A percentile compares a stretch with the other conserved stretches of the same genome.
Conservation (phyloP, 2,888 invertebrate species). For the Digitonthophagus gazella region DNA sequence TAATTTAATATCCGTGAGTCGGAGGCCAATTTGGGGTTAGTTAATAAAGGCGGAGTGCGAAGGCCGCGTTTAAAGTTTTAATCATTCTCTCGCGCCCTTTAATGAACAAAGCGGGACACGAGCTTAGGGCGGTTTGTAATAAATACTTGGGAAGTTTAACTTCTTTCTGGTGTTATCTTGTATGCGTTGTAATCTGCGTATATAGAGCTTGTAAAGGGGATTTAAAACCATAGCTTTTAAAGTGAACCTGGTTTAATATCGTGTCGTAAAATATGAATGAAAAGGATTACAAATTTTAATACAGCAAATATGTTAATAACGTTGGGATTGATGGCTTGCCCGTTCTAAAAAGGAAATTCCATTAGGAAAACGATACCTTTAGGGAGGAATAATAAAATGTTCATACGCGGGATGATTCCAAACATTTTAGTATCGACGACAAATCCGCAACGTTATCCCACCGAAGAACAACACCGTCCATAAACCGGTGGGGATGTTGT, state of each 20-base stretch:
- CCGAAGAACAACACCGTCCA: neutral
- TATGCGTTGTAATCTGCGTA: too few species aligned
- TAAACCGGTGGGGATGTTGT: neutral
- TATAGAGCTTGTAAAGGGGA: too few species aligned
- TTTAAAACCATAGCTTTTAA: too few species aligned
- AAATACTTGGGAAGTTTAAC: neutral
- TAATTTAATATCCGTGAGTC: neutral
- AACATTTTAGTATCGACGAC: neutral
- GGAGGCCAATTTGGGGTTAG: neutral
- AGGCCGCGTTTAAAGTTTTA: neutral
- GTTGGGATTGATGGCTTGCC: too few species aligned
- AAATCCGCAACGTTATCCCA: too few species aligned
- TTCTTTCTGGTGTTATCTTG: neutral
- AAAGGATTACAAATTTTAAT: too few species aligned
- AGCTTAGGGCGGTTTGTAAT: neutral
- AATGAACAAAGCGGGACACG: neutral
- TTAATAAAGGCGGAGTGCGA: neutral
- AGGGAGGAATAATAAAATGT: neutral
- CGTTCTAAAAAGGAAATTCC: neutral
- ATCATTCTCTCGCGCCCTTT: neutral
- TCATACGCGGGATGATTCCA: neutral
- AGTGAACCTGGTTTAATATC: too few species aligned
- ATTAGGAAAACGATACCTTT: neutral
- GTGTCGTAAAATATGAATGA: too few species aligned
- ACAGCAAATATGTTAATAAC: too few species aligned